Conservation (phyloP, 1,140 invertebrate genomes). For the Drosophila kepulauana region DNA sequence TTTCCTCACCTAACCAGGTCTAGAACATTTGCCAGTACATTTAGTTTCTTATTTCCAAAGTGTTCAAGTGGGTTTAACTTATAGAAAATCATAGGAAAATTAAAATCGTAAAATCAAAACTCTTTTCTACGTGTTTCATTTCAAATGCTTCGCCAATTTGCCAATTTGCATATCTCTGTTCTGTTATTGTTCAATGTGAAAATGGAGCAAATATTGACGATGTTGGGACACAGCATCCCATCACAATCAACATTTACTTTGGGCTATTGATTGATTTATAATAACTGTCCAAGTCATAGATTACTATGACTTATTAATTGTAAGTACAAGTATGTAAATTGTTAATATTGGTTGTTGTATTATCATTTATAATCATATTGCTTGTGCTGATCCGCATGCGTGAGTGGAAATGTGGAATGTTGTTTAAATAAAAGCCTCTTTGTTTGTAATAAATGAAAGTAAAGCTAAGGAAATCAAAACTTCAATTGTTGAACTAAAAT, state of each 20-base stretch:
- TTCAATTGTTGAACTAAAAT: slow-evolving; percentile 70
- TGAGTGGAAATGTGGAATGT: slow-evolving; percentile 28
- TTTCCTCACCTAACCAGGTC: slow-evolving; percentile 43
- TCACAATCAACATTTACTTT: slow-evolving; percentile 78
- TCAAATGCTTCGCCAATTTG: slow-evolving; percentile 24
- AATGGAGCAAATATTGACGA: slow-evolving; percentile 82
- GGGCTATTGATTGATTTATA: slow-evolving; percentile 76
- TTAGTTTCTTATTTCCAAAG: slow-evolving; percentile 40
- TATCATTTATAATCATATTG: slow-evolving; percentile 40
- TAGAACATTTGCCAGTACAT: slow-evolving; percentile 41
- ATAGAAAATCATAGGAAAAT: slow-evolving; percentile 23
- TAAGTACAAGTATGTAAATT: slow-evolving; percentile 54
- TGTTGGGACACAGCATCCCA: slow-evolving; percentile 42
- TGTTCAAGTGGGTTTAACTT: slow-evolving; percentile 41
- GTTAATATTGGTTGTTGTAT: slow-evolving; percentile 25
- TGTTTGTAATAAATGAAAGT: slow-evolving; percentile 36
- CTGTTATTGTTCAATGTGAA: slow-evolving; percentile 72
- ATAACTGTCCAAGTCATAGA: slow-evolving; percentile 56
- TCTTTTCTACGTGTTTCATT: slow-evolving; percentile 13
- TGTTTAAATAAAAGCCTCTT: slow-evolving; percentile 52
- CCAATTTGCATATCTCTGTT: slow-evolving; percentile 54
- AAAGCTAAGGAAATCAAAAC: slow-evolving; percentile 47
- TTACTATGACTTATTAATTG: slow-evolving; percentile 65
- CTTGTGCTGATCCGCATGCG: slow-evolving; percentile 23
- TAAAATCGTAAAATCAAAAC: slow-evolving; percentile 21